These are phyloP conservation scores for Synanthedon vespiformis DNA, from an alignment of 2,888 invertebrate species.

Conservation along the genomic window DNA sequence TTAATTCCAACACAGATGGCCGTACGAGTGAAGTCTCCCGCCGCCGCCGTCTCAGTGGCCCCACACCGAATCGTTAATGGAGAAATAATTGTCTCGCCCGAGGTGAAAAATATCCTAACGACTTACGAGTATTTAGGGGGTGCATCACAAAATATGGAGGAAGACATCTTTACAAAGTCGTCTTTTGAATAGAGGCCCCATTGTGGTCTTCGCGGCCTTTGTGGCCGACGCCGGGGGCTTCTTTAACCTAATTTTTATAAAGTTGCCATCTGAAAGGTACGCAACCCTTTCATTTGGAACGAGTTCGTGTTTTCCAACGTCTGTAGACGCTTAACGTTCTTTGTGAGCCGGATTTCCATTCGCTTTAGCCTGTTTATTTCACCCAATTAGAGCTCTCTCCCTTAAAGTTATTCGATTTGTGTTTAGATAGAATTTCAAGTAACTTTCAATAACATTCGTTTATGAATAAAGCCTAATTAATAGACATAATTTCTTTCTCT, in stretches of 20 bases:
- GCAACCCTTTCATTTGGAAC: not conserved
- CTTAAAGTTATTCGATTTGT: too few relatives aligned
- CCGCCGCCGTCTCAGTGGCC: conserved; percentile 4
- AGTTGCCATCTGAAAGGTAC: not conserved
- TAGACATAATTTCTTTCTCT: too few relatives aligned
- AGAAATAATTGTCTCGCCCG: conserved; percentile 21
- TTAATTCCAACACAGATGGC: not conserved
- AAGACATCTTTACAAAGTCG: conserved; percentile 8
- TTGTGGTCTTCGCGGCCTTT: conserved; percentile 10
- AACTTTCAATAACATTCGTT: too few relatives aligned
- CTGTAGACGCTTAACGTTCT: not conserved
- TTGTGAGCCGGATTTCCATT: not conserved
- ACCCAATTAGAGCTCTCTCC: too few relatives aligned
- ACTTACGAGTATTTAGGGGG: conserved; percentile 7
- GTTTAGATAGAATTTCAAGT: too few relatives aligned
- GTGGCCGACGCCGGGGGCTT: conserved; percentile 8
- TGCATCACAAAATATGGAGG: conserved; percentile 9
- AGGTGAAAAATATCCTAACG: conserved; percentile 16
- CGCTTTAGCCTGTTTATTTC: too few relatives aligned
- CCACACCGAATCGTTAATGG: conserved; percentile 13
- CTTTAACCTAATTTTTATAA: conserved; percentile 8
- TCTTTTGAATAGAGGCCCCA: not conserved
- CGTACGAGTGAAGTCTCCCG: not conserved
- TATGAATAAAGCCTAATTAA: too few relatives aligned
- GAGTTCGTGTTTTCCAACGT: not conserved